These are phyloP conservation scores for Drosophila prostipennis DNA, from an alignment of 2,888 invertebrate genomes.

Conservation along the genomic window DNA sequence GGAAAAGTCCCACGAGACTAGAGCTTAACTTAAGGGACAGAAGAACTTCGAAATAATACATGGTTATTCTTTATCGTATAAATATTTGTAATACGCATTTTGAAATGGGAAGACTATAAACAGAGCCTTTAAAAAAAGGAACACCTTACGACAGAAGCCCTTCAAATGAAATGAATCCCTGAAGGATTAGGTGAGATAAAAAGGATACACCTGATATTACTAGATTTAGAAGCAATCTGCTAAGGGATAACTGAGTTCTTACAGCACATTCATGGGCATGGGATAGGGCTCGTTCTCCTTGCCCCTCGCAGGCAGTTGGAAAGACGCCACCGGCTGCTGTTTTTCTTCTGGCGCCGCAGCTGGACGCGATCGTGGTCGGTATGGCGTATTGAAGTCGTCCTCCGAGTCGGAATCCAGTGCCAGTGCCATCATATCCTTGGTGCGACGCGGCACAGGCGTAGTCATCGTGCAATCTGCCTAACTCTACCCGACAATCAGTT, in stretches of 20 bases:
- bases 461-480: conserved; percentile 57
- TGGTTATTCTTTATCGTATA: no score
- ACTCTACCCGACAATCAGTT: conserved; percentile 15
- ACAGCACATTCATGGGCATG: conserved; percentile 25
- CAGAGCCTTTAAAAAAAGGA: no score
- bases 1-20: no score
- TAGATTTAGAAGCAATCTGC: not conserved
- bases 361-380: conserved; percentile 48
- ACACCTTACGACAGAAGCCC: not conserved
- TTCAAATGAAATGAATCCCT: not conserved
- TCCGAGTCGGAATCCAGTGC: conserved; percentile 83
- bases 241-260: not conserved
- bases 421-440: conserved; percentile 80
- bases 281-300: conserved; percentile 60
- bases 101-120: no score
- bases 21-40: no score
- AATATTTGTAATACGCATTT: no score
- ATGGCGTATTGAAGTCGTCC: conserved; percentile 77
- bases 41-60: no score
- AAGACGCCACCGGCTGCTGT: conserved; percentile 3
- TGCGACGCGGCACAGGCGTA: conserved; percentile 78
- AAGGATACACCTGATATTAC: not conserved
- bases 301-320: conserved; percentile 4
- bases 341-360: not conserved
- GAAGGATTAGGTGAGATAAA: no score